Evolutionary conservation across 2,113 vertebrate genomes (phyloP).

Genomic region (Columba janthina): DNA sequence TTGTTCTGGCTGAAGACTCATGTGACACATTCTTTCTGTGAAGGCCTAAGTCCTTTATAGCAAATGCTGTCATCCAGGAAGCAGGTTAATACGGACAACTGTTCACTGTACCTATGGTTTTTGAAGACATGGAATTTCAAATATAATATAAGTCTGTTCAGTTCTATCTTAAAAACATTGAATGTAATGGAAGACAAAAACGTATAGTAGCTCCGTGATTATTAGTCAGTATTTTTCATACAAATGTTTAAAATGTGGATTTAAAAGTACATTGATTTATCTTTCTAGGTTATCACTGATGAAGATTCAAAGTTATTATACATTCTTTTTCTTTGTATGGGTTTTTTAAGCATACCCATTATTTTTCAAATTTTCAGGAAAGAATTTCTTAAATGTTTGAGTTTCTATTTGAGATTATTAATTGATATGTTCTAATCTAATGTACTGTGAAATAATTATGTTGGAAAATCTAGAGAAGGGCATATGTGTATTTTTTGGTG

Average conservation of each 20-base stretch:
- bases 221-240: background rate
- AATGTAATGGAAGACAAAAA: background rate
- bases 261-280: background rate
- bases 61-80: background rate
- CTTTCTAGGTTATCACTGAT: background rate
- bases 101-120: background rate
- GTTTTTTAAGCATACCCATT: fast-evolving
- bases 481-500: background rate
- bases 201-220: background rate
- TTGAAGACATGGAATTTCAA: background rate
- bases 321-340: background rate
- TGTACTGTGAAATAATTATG: background rate
- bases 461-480: background rate
- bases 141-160: background rate
- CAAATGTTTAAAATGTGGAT: background rate
- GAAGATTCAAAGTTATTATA: background rate
- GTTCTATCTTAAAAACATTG: background rate
- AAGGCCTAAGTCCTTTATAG: background rate
- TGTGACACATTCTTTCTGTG: background rate
- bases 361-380: background rate
- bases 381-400: background rate
- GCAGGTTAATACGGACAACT: background rate
- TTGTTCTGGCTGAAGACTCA: background rate
- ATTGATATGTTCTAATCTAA: background rate
- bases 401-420: background rate